Percentiles rank a stretch among this genome's conserved stretches.
Conservation (phyloP, 2,113 vertebrate genomes). For the Nothoprocta pentlandii region DNA sequence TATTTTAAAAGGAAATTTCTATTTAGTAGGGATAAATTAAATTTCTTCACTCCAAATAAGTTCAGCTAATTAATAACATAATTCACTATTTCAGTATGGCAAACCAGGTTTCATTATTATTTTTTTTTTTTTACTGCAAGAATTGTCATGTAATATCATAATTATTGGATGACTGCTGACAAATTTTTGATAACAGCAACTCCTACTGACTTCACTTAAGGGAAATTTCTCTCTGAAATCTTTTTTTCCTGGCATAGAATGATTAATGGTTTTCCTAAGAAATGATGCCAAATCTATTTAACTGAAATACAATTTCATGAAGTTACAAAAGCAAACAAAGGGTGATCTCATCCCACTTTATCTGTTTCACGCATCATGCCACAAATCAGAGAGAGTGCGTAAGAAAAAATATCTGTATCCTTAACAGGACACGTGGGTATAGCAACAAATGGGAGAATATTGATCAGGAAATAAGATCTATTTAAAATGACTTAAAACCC, state of each 20-base stretch:
- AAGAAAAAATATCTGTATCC: conserved; percentile 36
- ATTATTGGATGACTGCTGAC: conserved; percentile 17
- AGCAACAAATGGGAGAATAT: conserved; percentile 24
- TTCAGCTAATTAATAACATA: not conserved
- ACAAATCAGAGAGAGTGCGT: conserved; percentile 13
- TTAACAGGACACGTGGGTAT: not conserved
- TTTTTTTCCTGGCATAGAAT: conserved; percentile 40
- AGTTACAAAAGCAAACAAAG: conserved; percentile 34
- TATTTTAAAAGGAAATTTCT: not conserved
- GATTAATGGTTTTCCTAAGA: conserved; percentile 55
- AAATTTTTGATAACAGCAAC: conserved; percentile 50
- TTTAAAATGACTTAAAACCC: conserved; percentile 2
- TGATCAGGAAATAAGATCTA: conserved; percentile 46
- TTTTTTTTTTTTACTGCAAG: not conserved
- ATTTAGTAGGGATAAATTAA: not conserved
- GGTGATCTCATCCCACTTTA: conserved; percentile 49
- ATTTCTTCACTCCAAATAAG: not conserved
- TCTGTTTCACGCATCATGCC: conserved; percentile 5
- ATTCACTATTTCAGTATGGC: not conserved
- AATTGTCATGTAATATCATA: not conserved
- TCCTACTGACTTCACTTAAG: conserved; percentile 38
- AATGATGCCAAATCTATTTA: conserved; percentile 57
- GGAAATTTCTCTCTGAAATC: conserved; percentile 49
- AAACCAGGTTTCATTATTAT: not conserved
- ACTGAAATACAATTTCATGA: conserved; percentile 46